A percentile compares a stretch with the other conserved stretches of the same genome.
Conservation (phyloP, 2,888 invertebrate genomes). For the Pteria penguin region DNA sequence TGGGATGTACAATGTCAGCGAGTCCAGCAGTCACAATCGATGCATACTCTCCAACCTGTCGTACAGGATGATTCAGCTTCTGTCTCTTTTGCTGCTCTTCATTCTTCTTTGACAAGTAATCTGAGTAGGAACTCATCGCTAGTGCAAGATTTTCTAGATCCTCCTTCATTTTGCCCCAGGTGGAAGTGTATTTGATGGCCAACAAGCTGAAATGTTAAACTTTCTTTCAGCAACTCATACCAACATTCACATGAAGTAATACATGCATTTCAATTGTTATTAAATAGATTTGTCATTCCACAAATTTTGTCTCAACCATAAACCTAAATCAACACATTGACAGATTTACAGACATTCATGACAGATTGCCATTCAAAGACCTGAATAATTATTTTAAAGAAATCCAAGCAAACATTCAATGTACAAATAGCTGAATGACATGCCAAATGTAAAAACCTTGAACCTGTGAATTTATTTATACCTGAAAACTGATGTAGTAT, state of each 20-base stretch:
- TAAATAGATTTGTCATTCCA: no score
- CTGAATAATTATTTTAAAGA: no score
- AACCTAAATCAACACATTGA: no score
- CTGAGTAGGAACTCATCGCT: not conserved
- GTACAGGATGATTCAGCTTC: not conserved
- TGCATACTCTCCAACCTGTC: conserved; percentile 3
- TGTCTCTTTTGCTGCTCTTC: conserved; percentile 5
- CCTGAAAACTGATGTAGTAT: not conserved
- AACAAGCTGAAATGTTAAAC: not conserved
- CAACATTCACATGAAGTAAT: no score
- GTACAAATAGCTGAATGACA: no score
- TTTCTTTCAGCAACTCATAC: no score
- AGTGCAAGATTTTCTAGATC: not conserved
- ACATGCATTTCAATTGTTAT: no score
- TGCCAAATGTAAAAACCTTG: no score
- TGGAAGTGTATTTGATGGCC: not conserved
- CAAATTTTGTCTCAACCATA: no score
- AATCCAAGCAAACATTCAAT: no score
- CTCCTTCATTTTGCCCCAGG: not conserved
- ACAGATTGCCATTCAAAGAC: no score
- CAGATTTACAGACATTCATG: no score
- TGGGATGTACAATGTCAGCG: not conserved
- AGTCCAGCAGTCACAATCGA: not conserved
- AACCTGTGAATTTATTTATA: not conserved
- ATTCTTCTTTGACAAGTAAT: not conserved